A percentile compares a stretch with the other conserved stretches of the same genome.
Evolutionary conservation across 1,140 invertebrate genomes (phyloP).

Genomic region (Lutraria rhynchaena): DNA sequence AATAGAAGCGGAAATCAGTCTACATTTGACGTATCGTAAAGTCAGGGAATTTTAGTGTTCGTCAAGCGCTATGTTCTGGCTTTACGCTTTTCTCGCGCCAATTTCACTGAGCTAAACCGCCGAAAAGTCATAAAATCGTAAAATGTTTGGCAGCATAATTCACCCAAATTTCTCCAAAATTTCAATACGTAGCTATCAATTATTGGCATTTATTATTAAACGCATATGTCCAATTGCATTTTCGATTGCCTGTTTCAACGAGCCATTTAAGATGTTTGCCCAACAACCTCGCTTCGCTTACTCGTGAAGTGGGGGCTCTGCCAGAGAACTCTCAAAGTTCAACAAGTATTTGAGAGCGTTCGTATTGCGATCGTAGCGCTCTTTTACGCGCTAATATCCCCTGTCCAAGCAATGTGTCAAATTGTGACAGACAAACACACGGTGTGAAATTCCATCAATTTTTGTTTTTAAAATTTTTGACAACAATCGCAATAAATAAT

Average conservation of each 20-base stretch:
- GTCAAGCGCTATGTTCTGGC: too few relatives aligned
- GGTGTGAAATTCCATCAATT: slow-evolving; percentile 54
- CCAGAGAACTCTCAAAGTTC: slow-evolving; percentile 16
- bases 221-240: slow-evolving; percentile 59
- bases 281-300: slow-evolving; percentile 18
- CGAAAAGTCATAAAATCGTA: slow-evolving; percentile 5
- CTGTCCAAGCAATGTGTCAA: slow-evolving; percentile 39
- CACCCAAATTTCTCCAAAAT: slow-evolving; percentile 25
- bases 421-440: slow-evolving; percentile 22
- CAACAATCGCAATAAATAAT: slow-evolving; percentile 55
- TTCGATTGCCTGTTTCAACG: slow-evolving; percentile 53
- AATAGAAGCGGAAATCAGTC: too few relatives aligned
- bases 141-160: slow-evolving; percentile 33
- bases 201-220: slow-evolving; percentile 53
- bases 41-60: too few relatives aligned
- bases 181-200: slow-evolving; percentile 41
- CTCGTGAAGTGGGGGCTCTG: slow-evolving; percentile 46
- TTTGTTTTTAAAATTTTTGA: slow-evolving; percentile 61
- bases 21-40: too few relatives aligned
- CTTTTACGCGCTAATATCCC: slow-evolving; percentile 14
- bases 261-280: slow-evolving; percentile 44
- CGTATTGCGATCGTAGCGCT: slow-evolving; percentile 17
- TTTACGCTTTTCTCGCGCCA: slow-evolving; percentile 13
- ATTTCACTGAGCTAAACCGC: slow-evolving; percentile 5
- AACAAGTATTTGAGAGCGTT: slow-evolving; percentile 30